Conservation (phyloP, 1,140 invertebrate genomes). For the Orius insidiosus region DNA sequence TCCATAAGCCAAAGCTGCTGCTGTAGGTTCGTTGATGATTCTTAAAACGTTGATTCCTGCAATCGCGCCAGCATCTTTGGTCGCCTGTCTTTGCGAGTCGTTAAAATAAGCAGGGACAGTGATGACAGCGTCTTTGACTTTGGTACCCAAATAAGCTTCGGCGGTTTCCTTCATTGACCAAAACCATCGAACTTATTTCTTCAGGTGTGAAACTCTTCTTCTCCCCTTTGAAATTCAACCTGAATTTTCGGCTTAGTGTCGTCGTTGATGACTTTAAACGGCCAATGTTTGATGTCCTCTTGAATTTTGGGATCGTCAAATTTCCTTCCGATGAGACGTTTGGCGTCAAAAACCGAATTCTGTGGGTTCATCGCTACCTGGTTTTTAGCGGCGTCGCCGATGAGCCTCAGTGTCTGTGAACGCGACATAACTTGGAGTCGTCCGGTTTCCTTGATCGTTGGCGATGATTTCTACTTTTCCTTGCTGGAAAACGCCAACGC, state of each 20-base stretch:
- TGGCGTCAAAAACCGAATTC: constrained; percentile 74
- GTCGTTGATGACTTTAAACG: constrained; percentile 53
- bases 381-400: constrained; percentile 52
- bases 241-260: constrained; percentile 55
- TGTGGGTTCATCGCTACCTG: constrained; percentile 67
- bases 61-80: constrained; percentile 56
- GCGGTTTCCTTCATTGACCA: constrained; percentile 40
- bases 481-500: constrained; percentile 64
- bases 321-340: constrained; percentile 56
- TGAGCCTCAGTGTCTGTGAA: constrained; percentile 67
- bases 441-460: constrained; percentile 86
- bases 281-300: constrained; percentile 61
- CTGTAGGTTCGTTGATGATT: constrained; percentile 63
- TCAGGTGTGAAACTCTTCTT: constrained; percentile 61
- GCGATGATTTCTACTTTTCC: constrained; percentile 86
- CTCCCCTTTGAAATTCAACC: constrained; percentile 59
- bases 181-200: constrained; percentile 67
- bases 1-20: constrained; percentile 61
- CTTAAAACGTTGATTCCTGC: constrained; percentile 58
- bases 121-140: constrained; percentile 32
- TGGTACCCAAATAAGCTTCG: constrained; percentile 32
- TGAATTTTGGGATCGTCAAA: constrained; percentile 60
- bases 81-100: constrained; percentile 46
- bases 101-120: constrained; percentile 53
- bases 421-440: constrained; percentile 79